A percentile compares a stretch with the other conserved stretches of the same genome.
Evolutionary conservation across 2,888 invertebrate genomes (phyloP).

Genomic region (Thumatha senex): DNA sequence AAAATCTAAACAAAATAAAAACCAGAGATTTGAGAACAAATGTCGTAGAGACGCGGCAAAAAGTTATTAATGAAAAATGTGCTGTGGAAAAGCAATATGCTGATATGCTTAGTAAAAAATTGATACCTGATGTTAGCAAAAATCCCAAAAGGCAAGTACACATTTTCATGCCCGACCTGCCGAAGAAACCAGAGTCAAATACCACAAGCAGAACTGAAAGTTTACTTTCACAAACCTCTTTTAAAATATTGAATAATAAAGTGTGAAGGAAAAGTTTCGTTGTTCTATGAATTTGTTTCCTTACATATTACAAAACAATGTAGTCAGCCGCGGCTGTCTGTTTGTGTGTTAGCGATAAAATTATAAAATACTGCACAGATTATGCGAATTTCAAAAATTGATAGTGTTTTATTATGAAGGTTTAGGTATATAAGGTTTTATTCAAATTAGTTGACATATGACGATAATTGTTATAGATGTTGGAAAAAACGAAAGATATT

Average conservation of each 20-base stretch:
- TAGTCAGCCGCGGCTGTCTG: not conserved
- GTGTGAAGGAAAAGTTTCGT: slow-evolving; percentile 1
- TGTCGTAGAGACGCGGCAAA: slow-evolving; percentile 67
- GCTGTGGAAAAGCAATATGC: slow-evolving; percentile 74
- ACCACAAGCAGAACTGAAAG: slow-evolving; percentile 62
- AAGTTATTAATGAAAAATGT: slow-evolving; percentile 61
- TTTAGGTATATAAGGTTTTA: too few species aligned
- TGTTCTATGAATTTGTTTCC: not conserved
- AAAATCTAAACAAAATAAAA: slow-evolving; percentile 56
- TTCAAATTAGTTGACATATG: too few species aligned
- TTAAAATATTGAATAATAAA: slow-evolving; percentile 46
- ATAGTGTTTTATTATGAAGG: too few species aligned
- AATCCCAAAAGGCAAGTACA: slow-evolving; percentile 86
- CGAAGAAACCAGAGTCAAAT: slow-evolving; percentile 78
- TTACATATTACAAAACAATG: not conserved
- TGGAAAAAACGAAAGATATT: too few species aligned
- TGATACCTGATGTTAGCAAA: slow-evolving; percentile 67
- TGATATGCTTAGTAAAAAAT: slow-evolving; percentile 68
- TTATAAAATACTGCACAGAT: too few species aligned
- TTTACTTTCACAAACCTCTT: slow-evolving; percentile 55
- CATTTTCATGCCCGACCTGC: slow-evolving; percentile 87
- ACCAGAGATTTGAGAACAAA: slow-evolving; percentile 56
- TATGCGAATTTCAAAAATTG: too few species aligned
- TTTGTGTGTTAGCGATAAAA: too few species aligned
- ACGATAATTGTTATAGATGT: too few species aligned